Evolutionary conservation across 92 coral and sea anemone genomes (phyloP).

Genomic region (Virgularia gustaviana): DNA sequence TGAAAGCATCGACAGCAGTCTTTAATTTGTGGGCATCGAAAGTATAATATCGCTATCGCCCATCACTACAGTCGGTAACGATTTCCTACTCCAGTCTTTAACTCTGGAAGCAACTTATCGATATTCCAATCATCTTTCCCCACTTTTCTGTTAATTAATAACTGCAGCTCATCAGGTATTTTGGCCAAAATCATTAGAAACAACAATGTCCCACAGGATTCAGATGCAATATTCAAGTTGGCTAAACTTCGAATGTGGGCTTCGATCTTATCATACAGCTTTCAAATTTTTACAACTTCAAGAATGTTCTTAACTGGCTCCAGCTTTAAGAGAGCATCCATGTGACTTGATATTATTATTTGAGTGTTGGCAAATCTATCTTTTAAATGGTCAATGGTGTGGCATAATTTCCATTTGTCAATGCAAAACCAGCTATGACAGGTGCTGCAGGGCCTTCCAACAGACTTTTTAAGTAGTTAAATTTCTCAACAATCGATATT

Average conservation of each 20-base stretch:
- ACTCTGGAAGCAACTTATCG: neutral
- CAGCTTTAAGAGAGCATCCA: conserved; percentile 44
- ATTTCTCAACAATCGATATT: conserved; percentile 23
- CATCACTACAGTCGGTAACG: too few relatives aligned
- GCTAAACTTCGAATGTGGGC: neutral
- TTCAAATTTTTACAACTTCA: neutral
- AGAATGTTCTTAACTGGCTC: neutral
- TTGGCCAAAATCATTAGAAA: conserved; percentile 25
- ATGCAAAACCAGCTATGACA: conserved; percentile 21
- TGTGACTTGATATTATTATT: conserved; percentile 36
- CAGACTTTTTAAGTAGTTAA: conserved; percentile 33
- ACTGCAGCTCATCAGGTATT: conserved; percentile 24
- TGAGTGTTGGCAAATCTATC: conserved; percentile 39
- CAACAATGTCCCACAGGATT: conserved; percentile 35
- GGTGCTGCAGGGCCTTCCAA: conserved; percentile 42
- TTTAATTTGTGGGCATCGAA: too few relatives aligned
- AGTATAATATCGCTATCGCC: too few relatives aligned
- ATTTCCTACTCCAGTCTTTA: neutral
- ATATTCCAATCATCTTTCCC: neutral
- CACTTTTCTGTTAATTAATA: neutral
- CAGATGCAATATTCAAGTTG: neutral
- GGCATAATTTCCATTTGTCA: neutral
- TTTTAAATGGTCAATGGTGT: conserved; percentile 25
- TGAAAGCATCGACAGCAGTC: too few relatives aligned
- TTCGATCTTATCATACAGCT: neutral